Evolutionary conservation across 1,140 invertebrate species (phyloP).

Genomic region (Trinorchestia longiramus): DNA sequence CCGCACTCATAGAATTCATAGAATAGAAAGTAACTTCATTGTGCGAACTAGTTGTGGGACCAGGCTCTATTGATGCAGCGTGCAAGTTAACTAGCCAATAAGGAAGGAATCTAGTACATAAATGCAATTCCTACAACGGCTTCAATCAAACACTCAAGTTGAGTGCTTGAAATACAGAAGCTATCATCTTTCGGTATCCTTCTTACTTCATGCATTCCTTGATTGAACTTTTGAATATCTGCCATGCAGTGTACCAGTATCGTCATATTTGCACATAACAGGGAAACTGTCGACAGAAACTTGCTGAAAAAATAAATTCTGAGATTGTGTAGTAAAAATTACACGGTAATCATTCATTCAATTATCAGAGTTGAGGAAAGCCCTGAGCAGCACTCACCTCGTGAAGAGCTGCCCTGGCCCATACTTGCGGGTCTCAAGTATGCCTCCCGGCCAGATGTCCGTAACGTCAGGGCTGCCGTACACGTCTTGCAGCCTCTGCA

Average conservation of each 20-base stretch:
- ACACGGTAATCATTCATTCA: neutral
- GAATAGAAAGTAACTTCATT: no score
- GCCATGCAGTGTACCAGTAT: no score
- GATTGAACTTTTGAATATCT: no score
- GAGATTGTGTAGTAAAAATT: no score
- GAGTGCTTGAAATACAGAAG: neutral
- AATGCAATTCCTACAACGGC: neutral
- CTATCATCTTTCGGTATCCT: no score
- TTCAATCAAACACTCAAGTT: neutral
- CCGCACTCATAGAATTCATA: neutral
- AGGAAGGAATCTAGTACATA: neutral
- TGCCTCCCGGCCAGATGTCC: constrained; percentile 80
- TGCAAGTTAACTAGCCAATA: neutral
- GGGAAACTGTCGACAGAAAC: no score
- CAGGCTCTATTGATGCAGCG: neutral
- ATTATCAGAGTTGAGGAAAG: neutral
- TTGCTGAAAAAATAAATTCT: no score
- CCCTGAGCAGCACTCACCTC: constrained; percentile 53
- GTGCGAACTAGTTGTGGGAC: neutral
- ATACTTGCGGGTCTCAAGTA: constrained; percentile 75
- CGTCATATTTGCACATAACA: no score
- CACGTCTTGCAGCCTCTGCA: constrained; percentile 70
- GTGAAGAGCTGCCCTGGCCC: constrained; percentile 77
- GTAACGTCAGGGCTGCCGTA: constrained; percentile 74
- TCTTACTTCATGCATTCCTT: no score